Evolutionary conservation across 2,113 vertebrate genomes (phyloP), one percentile per base, ranked within the genome.

Genomic region (Lepisosteus oculatus): DNA sequence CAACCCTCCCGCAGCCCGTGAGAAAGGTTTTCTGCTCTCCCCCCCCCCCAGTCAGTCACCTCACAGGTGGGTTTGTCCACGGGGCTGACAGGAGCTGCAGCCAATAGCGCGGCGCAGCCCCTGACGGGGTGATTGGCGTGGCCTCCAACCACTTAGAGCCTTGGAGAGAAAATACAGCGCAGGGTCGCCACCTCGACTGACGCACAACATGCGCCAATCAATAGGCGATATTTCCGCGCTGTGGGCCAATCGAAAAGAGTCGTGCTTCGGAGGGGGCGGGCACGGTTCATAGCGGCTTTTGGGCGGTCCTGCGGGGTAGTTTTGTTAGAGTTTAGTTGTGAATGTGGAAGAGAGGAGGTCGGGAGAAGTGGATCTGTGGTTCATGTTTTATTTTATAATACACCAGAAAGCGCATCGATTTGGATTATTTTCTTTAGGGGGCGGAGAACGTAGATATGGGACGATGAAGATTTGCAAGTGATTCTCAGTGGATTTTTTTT

Each of bases 301-400:
- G 81, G 84, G 79, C 83, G 82, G 79, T 90, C 84, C 84, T 86
- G 88, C 85, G 72, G 65, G 74, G 74, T 81, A 65, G 3, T 74
- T 86, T 84, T 87, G 84, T 82, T 75, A 79, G 85, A 87, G 85
- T 83, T 85, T 81, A 80, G 80, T 62, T 85, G 86, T 86, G 84
- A 90, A 87, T 91, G 90, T 92, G 88, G 88, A 87, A 87, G 75
- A 79, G 71, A 68, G 76, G 81, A 80, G 82, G 77, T 76, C 83
- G 86, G 87, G 86, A 90, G 90, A 85, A 86, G 89, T 87, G 77
- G 68, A 80, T 71, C 62, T 8, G 69, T 73, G 6, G 6, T 74
- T 59, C 6, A 12, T 69, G 63, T 41, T 70, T 72, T 77, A 81
- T 79, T 68, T 69, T 68, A 69, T 72, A 75, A 73, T 65, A 62